phyloP scores from a whole-genome alignment of 1,140 invertebrate genomes.

The Aphis craccivora region DNA sequence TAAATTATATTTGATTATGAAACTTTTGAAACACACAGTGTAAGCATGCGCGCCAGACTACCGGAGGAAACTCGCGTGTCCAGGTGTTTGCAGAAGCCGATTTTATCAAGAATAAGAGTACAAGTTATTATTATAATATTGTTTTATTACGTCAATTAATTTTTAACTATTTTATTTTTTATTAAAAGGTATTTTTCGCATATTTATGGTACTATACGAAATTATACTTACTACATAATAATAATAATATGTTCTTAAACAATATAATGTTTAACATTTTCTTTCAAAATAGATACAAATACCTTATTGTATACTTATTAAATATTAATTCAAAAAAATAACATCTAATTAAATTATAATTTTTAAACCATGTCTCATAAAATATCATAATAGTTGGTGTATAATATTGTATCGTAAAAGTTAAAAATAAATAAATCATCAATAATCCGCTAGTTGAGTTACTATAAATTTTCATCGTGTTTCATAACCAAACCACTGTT shows the following conservation, averaged over 20 bases:
- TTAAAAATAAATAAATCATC: not conserved
- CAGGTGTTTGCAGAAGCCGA: not conserved
- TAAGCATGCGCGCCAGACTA: not conserved
- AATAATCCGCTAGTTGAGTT: not conserved
- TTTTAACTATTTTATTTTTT: not conserved
- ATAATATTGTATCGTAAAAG: not conserved
- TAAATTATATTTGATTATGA: conserved; percentile 16
- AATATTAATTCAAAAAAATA: not conserved
- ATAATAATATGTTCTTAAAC: too few species aligned
- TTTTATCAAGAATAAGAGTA: not conserved
- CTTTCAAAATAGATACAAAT: too few species aligned
- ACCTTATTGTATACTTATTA: too few species aligned
- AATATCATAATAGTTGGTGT: not conserved
- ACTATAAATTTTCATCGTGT: not conserved
- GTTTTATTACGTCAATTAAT: not conserved
- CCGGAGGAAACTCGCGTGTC: not conserved
- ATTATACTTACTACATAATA: not conserved
- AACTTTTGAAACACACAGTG: not conserved
- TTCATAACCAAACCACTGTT: not conserved
- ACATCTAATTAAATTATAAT: not conserved
- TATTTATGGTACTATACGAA: not conserved
- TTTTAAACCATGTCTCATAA: not conserved
- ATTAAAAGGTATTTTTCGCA: not conserved
- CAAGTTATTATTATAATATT: not conserved
- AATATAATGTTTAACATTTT: too few species aligned